Base-by-base conservation (phyloP, 2,113 vertebrate genomes). In the Gymnogyps californianus region DNA sequence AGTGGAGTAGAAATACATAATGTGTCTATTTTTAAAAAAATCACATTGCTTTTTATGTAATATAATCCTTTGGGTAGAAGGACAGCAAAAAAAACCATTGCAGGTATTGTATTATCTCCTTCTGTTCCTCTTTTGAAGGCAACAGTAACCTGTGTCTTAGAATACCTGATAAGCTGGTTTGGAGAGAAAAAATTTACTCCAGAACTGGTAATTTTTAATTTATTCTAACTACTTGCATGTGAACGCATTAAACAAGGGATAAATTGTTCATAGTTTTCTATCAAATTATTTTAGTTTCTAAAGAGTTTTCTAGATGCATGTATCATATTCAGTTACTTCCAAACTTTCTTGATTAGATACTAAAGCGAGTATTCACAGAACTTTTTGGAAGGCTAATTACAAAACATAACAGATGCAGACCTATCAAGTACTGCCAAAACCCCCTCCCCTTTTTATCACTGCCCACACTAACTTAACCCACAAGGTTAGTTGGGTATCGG, bases 161-260 rank as follows among this genome's bases (percentile, higher is more conserved):
- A 99, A 95, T 98, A 98, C 97, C 98, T 99, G 59, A 98, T 98
- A 95, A 97, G 95, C 90, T 99, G 99, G 99, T 99, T 99, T 98
- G 99, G 99, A 96, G 99, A 99, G 93, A 98, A 95, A 85, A 98
- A 98, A 36, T 99, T 99, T 97, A 98, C 98, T 95, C 98, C 99
- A 87, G 99, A 99, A 98, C 93, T 99, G 99, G 99, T 99, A 98
- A 98, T 97, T 98, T 84, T 96, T 81, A 13, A 69, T 64, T 95
- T 83, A 74, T 95, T 96, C 32, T 96, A 96, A 83, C 90, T 89
- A 77, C 89, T 93, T 96, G 58, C 42, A 87, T 54, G 28, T 36
- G 7, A 95, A 79, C 3, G 0, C 24, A 31, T 91, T 75, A 87
- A 91, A 75, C 9, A 67, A 90, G 40, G 46, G 36, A 81, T 75